phyloP scores from a whole-genome alignment of 2,888 invertebrate species.

The Sphinx pinastri region DNA sequence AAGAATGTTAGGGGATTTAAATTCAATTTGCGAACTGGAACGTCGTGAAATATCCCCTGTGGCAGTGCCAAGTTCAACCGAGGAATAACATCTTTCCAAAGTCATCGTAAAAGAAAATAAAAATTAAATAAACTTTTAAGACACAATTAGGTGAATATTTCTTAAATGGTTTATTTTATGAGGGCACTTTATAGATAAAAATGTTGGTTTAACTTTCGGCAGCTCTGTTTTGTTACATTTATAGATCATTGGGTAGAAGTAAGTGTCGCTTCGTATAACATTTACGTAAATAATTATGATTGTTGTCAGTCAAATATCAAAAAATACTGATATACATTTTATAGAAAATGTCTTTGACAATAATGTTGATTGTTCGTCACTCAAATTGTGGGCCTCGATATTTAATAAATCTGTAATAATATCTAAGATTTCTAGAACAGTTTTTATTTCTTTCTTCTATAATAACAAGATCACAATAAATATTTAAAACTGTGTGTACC shows the following conservation, averaged over 20 bases:
- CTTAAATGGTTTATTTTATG: constrained; percentile 11
- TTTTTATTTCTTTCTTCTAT: too few relatives aligned
- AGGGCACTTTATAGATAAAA: neutral
- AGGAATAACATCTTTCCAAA: constrained; percentile 62
- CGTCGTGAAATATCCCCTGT: constrained; percentile 77
- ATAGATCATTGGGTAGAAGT: too few relatives aligned
- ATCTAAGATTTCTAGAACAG: too few relatives aligned
- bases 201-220: neutral
- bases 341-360: too few relatives aligned
- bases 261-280: too few relatives aligned
- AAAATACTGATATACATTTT: too few relatives aligned
- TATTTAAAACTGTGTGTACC: neutral
- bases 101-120: constrained; percentile 52
- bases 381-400: too few relatives aligned
- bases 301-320: too few relatives aligned
- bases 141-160: neutral
- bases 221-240: too few relatives aligned
- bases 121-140: constrained; percentile 36
- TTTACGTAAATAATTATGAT: too few relatives aligned
- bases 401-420: too few relatives aligned
- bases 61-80: constrained; percentile 70
- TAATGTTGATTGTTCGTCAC: too few relatives aligned
- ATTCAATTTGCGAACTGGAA: constrained; percentile 81
- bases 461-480: neutral
- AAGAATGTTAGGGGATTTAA: constrained; percentile 81